Evolutionary conservation across 2,888 invertebrate genomes (phyloP).

Genomic region (Cotesia congregata): DNA sequence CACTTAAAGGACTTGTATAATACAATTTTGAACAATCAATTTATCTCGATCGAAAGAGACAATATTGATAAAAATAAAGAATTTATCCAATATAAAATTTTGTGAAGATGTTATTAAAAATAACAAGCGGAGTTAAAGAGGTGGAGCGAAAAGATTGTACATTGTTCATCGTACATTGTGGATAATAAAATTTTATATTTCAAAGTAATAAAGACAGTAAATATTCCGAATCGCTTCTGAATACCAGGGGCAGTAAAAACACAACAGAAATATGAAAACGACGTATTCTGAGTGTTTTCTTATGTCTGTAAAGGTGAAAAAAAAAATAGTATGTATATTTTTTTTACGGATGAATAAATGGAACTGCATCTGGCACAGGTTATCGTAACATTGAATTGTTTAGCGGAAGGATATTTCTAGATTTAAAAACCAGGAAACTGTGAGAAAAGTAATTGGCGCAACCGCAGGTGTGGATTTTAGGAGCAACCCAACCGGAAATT

Average conservation of each 20-base stretch:
- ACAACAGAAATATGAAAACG: not conserved
- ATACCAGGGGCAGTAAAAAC: not conserved
- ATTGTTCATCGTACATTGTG: too few species aligned
- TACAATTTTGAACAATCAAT: too few species aligned
- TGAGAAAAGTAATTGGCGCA: conserved; percentile 4
- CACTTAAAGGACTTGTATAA: too few species aligned
- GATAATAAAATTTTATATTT: not conserved
- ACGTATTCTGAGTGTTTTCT: not conserved
- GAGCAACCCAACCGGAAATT: conserved; percentile 6
- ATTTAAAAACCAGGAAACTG: not conserved
- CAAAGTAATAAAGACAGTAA: not conserved
- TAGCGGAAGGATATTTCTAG: not conserved
- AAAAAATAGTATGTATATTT: too few species aligned
- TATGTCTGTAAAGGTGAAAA: too few species aligned
- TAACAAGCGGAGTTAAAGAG: too few species aligned
- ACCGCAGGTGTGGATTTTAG: conserved; percentile 17
- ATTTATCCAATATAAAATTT: too few species aligned
- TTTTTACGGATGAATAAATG: not conserved
- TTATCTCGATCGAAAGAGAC: too few species aligned
- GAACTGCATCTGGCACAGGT: not conserved
- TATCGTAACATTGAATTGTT: not conserved
- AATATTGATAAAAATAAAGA: too few species aligned
- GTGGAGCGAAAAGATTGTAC: too few species aligned
- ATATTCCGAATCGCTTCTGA: not conserved
- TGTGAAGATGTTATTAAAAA: too few species aligned